Base-by-base conservation (phyloP, 2,797 vertebrate species). In the Holocentrus rufus region DNA sequence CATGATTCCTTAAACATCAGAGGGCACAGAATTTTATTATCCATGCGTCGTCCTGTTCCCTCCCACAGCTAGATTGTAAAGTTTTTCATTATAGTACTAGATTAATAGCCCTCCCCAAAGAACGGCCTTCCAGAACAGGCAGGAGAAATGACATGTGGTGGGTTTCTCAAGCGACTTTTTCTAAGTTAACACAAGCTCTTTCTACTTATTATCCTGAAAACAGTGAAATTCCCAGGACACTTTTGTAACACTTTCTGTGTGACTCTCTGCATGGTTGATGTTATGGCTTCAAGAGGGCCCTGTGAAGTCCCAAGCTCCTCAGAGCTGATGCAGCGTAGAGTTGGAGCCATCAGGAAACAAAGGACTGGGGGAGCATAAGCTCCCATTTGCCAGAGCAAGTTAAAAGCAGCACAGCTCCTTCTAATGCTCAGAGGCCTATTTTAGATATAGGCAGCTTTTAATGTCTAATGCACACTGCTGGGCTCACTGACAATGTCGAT, bases 361-460 rank as follows among this genome's bases (percentile, higher is more conserved):
- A 92, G 92, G 85, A 90, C 73, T 49, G 75, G 74, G 86, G 85
- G 89, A 91, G 87, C 76, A 87, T 70, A 88, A 84, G 91, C 89
- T 91, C 82, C 89, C 89, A 85, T 91, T 91, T 92, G 90, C 87
- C 80, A 76, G 85, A 84, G 87, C 77, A 75, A 88, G 85, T 92
- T 92, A 80, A 93, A 94, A 94, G 90, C 86, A 82, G 79, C 82
- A 65, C 83, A 77, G 88, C 76, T 91, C 70, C 84, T 91, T 93
- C 87, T 88, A 89, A 93, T 92, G 90, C 92, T 93, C 86, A 79
- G 77, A 92, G 90, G 83, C 89, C 89, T 91, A 86, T 93, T 92
- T 94, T 88, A 91, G 90, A 93, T 90, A 89, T 87, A 85, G 62
- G 64, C 54, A 80, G 86, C 85, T 92, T 93, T 89, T 90, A 86